These are phyloP conservation scores for Frieseomelitta varia DNA, from an alignment of 1,140 invertebrate species.

Conservation along the genomic window DNA sequence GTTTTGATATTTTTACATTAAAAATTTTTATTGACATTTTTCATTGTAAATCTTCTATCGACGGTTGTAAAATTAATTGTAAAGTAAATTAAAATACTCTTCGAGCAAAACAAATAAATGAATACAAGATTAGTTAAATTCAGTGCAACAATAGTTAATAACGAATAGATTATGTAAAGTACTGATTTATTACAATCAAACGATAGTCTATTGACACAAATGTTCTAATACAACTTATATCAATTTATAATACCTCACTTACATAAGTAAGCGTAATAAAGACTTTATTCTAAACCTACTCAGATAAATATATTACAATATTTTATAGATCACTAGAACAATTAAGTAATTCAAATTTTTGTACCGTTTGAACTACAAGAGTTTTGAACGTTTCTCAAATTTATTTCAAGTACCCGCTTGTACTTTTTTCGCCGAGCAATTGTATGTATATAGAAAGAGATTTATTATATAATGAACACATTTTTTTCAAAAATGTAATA, in stretches of 20 bases:
- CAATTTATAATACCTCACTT: constrained; percentile 31
- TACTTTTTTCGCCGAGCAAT: constrained; percentile 5
- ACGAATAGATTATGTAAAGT: constrained; percentile 27
- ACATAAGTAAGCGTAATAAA: constrained; percentile 34
- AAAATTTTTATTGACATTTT: not conserved
- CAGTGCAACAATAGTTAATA: not conserved
- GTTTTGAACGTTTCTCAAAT: constrained; percentile 15
- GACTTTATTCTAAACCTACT: constrained; percentile 33
- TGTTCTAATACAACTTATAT: constrained; percentile 36
- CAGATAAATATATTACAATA: constrained; percentile 51
- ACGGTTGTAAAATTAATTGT: not conserved
- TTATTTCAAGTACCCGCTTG: not conserved
- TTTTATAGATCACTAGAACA: constrained; percentile 18
- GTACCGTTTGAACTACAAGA: constrained; percentile 46
- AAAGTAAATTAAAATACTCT: too few relatives aligned
- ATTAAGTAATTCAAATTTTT: constrained; percentile 38
- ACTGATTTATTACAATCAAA: constrained; percentile 50
- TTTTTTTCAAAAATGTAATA: constrained; percentile 42
- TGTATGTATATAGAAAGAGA: constrained; percentile 37
- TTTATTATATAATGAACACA: constrained; percentile 51
- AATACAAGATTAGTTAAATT: not conserved
- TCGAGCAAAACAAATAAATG: not conserved
- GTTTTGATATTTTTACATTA: not conserved
- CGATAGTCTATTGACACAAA: constrained; percentile 36
- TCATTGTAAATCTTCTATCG: not conserved